Conservation (phyloP, 2,888 invertebrate genomes). For the Labia minor region DNA sequence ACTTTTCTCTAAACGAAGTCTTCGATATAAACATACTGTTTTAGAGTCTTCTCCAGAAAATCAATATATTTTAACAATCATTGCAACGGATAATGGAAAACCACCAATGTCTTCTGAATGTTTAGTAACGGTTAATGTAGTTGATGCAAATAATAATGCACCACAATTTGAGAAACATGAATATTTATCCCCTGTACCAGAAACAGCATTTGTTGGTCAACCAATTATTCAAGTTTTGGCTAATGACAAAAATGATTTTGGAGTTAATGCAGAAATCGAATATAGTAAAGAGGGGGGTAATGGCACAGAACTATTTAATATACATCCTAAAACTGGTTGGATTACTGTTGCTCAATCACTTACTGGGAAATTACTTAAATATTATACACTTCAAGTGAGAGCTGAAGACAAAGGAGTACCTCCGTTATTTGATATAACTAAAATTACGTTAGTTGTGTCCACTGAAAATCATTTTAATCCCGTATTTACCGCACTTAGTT, state of each 20-base stretch:
- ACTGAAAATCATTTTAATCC: conserved; percentile 74
- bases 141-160: conserved; percentile 85
- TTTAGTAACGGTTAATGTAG: conserved; percentile 72
- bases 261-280: conserved; percentile 79
- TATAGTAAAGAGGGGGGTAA: conserved; percentile 66
- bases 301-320: conserved; percentile 58
- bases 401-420: conserved; percentile 84
- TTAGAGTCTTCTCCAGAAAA: conserved; percentile 78
- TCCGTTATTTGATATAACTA: conserved; percentile 65
- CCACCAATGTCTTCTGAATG: conserved; percentile 88
- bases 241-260: conserved; percentile 67
- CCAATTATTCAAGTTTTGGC: conserved; percentile 48
- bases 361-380: conserved; percentile 38
- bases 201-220: conserved; percentile 59
- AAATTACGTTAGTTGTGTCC: conserved; percentile 65
- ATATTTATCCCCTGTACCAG: conserved; percentile 72
- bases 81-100: conserved; percentile 89
- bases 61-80: conserved; percentile 73
- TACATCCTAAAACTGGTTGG: conserved; percentile 73
- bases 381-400: conserved; percentile 56
- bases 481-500: conserved; percentile 69
- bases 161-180: conserved; percentile 67
- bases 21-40: conserved; percentile 73
- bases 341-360: conserved; percentile 54
- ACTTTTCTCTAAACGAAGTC: conserved; percentile 69